Evolutionary conservation across 1,140 invertebrate species (phyloP), one percentile per base, ranked within the genome.

Genomic region (Zelostemma sp.): DNA sequence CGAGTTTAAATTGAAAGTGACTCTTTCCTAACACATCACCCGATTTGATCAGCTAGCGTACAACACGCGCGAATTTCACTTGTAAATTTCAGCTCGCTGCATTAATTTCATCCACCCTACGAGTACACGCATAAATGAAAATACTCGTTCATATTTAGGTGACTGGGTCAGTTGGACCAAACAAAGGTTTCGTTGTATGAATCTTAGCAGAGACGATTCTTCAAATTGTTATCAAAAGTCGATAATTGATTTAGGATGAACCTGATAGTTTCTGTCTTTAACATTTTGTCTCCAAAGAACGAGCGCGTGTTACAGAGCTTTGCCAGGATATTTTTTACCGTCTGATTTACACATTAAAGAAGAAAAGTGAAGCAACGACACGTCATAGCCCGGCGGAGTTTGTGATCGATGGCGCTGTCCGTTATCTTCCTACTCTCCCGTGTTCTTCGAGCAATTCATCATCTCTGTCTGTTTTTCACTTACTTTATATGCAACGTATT

Each of bases 401-500:
- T 43, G 73, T 85, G 83, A 85, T 85, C 82, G 83, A 85, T 85
- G 83, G 81, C 76, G 73, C 66, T 79, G 80, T 67, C 80, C 79
- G 79, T 82, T 84, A 83, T 83, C 82, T 82, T 75, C 76, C 76
- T 72, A 66, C 76, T 75, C 71, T 73, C 73, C 63, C 58, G 12
- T 41, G 35, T 41, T 59, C 61, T 55, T 64, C 59, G 46, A 64
- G 80, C 79, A 83, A 84, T 85, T 84, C 80, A 85, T 84, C 83
- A 85, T 85, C 79, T 84, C 75, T 67, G 81, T 83, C 81, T 83
- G 82, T 84, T 85, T 84, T 84, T 84, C 81, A 84, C 82, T 84
- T 82, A 84, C 79, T 85, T 84, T 84, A 82, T 84, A 85, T 84
- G 83, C 83, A 85, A 83, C 81, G 83, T 84, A 84, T 84, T 84